These are phyloP conservation scores for Dryobates pubescens DNA, from an alignment of 2,797 vertebrate species.

Conservation along the genomic window DNA sequence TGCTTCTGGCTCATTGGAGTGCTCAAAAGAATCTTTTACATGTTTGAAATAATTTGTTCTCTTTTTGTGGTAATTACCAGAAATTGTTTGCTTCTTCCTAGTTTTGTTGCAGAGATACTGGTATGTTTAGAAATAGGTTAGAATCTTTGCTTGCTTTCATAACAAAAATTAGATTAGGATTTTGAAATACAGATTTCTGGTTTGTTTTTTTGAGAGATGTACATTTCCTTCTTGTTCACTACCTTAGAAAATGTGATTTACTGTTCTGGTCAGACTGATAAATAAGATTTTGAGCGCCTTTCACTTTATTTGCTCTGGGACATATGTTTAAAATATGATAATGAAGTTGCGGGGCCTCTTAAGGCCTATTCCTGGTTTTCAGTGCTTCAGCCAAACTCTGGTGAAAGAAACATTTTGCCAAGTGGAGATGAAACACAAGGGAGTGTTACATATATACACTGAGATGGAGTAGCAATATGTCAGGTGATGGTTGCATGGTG, in stretches of 20 bases:
- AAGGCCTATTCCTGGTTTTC: background rate
- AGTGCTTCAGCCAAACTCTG: background rate
- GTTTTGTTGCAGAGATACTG: background rate
- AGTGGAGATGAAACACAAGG: background rate
- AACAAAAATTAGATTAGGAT: background rate
- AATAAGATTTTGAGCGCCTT: background rate
- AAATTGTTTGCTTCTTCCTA: background rate
- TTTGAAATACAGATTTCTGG: background rate
- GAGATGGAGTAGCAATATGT: background rate
- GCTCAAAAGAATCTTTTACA: background rate
- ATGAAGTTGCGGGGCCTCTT: background rate
- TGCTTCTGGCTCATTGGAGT: background rate
- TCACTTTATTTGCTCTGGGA: background rate
- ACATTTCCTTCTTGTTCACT: background rate
- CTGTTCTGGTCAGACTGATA: background rate
- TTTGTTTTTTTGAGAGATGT: background rate
- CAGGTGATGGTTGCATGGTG: background rate
- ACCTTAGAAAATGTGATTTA: background rate
- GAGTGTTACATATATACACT: background rate
- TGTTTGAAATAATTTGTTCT: background rate
- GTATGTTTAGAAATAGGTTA: background rate
- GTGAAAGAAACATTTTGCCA: background rate
- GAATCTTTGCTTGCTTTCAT: background rate
- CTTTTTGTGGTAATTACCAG: background rate
- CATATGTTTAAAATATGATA: background rate